A percentile compares a stretch with the other conserved stretches of the same genome.
These are phyloP conservation scores for Scylla paramamosain DNA, from an alignment of 1,140 invertebrate genomes.

Conservation along the genomic window DNA sequence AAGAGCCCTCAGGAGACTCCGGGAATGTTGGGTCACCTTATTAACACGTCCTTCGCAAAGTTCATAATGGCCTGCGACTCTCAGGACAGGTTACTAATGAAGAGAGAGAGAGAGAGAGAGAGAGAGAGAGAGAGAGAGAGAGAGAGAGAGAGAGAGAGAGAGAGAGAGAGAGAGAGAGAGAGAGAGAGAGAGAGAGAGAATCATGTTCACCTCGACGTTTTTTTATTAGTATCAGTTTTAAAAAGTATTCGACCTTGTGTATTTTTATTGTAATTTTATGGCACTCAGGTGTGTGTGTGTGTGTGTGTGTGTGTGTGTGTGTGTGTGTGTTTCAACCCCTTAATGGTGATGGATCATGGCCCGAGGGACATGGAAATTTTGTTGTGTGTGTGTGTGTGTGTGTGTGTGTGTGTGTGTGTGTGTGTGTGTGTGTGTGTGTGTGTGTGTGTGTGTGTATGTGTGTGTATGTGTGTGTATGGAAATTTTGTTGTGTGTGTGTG, in stretches of 20 bases:
- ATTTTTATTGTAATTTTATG: no score
- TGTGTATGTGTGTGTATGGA: background rate
- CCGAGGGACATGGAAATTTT: background rate
- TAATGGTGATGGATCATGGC: background rate
- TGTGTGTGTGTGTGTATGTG: background rate
- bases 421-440: conserved; percentile 11
- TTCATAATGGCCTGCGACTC: background rate
- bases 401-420: conserved; percentile 12
- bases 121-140: conserved; percentile 12
- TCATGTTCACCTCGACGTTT: background rate
- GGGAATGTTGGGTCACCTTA: conserved; percentile 33
- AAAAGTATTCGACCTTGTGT: background rate
- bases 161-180: conserved; percentile 20
- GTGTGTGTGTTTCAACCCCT: background rate
- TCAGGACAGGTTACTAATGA: conserved; percentile 22
- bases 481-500: background rate
- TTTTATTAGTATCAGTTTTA: background rate
- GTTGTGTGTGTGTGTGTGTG: no score
- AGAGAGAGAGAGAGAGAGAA: conserved; percentile 3
- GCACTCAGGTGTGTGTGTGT: background rate
- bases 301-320: conserved; percentile 10
- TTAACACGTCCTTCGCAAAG: background rate
- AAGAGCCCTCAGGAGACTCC: background rate
- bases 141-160: conserved; percentile 20
- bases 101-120: conserved; percentile 8